Base-by-base conservation (phyloP, 1,140 invertebrate genomes). In the Drosophila athabasca region DNA sequence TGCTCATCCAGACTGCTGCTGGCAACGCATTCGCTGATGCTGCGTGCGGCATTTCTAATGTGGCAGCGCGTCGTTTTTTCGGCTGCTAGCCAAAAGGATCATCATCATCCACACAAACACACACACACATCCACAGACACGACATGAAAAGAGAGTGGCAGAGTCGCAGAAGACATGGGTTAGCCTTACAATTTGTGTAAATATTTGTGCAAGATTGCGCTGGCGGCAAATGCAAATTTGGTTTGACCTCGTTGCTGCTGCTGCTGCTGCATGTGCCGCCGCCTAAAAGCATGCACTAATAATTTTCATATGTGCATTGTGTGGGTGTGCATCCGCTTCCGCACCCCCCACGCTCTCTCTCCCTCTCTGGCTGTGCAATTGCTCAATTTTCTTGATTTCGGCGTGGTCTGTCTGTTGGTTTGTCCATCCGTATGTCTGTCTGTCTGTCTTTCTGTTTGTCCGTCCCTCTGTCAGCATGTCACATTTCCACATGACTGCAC, bases 11-110 rank as follows among this genome's bases (percentile, higher is more conserved):
- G 49, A 39, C 11, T 3, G 35, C 35, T 8, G 11, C 35, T 39
- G 70, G 71, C 87, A 71, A 90, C 84, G 74, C 90, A 90, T 87
- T 90, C 90, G 64, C 90, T 90, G 64, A 90, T 83, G 76, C 90
- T 90, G 72, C 90, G 90, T 58, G 84, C 89, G 22, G 89, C 71
- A 81, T 79, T 88, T 76, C 78, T 83, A 79, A 78, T 83, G 61
- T 90, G 67, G 64, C 62, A 46, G 59, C 66, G 69, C 61, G 64
- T 52, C 65, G 62, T 59, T 65, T 76, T 76, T 65, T 76, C 59
- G 62, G 13, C 74, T 70, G 57, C 52, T 53, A 48, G 8, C 35
- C 35, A 39, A 39, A 39, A 39, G 35, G 35, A 39, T 13, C 35
- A 39, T 35, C 31, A 35, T 35, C 31, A 35, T 4, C 9, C 0